Evolutionary conservation across 2,888 invertebrate genomes (phyloP), one percentile per base, ranked within the genome.

Genomic region (Drosophila subsilvestris): DNA sequence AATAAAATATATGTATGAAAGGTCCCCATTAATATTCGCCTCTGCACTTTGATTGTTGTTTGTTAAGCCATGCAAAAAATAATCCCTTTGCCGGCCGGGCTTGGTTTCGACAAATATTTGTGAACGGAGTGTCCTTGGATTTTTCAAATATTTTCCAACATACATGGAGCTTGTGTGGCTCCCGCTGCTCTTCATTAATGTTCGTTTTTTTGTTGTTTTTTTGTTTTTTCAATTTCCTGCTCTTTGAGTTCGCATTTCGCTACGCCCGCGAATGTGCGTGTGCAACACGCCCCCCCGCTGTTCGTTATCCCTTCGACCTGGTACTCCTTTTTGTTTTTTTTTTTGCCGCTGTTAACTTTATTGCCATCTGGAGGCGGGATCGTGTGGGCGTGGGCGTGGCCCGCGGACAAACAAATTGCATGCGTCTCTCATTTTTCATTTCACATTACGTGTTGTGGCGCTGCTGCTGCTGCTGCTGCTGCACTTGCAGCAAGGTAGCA

Each of bases 141-240:
- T 37, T 37, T 14, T 6, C 37, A 37, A n/a, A 37, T n/a, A 37
- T 37, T 37, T 37, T 7, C 7, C 37, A 37, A 7, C 37, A 37
- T 2, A 37, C 37, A 37, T 37, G 37, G 14, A 37, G 37, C 37
- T 14, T 6, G 37, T 37, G 37, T 2, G 17, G 18, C 49, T 12
- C 9, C 27, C 6, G 22, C 7, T 22, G 3, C 12, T 49, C 17
- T 54, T 61, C 45, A 45, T 54, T 55, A 17, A 44, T 25, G n/a
- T 22, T 18, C 29, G 44, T 45, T 37, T 25, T 17, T 18, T 22
- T 7, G 27, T 14, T 8, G 8, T 48, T 4, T 58, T 45, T 37
- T 67, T 58, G n/a, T 50, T 57, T 72, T 67, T 85, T 75, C 69
- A 85, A 87, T 86, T 87, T 86, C 80, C 75, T 87, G 83, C 68